Evolutionary conservation across 2,113 vertebrate genomes (phyloP).

Genomic region (Monarcha castaneiventris): DNA sequence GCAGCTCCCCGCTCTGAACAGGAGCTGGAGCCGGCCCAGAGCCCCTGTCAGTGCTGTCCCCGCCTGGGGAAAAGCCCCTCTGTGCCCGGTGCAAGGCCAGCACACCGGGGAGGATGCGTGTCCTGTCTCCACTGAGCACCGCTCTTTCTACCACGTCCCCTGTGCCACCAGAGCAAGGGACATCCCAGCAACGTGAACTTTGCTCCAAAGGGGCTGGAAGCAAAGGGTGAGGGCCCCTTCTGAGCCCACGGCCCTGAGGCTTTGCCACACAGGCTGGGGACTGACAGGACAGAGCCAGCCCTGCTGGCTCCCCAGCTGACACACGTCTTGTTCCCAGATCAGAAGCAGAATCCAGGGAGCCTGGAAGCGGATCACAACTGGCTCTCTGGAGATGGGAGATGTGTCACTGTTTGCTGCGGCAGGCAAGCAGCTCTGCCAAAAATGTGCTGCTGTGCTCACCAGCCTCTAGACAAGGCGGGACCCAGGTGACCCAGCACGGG

Average conservation of each 20-base stretch:
- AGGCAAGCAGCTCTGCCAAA: not conserved
- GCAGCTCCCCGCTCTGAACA: not conserved
- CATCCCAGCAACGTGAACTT: not conserved
- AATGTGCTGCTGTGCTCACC: not conserved
- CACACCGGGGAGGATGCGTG: not conserved
- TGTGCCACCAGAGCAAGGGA: not conserved
- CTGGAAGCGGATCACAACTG: not conserved
- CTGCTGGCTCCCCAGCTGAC: not conserved
- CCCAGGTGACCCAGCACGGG: not conserved
- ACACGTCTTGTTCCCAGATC: rapidly evolving
- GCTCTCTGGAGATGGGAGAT: not conserved
- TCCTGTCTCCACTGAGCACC: not conserved
- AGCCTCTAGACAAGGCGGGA: not conserved
- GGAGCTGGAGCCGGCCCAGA: not conserved
- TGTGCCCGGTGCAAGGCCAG: not conserved
- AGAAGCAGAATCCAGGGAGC: not conserved
- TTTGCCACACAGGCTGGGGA: not conserved
- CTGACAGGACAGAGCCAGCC: not conserved
- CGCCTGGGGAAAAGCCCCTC: not conserved
- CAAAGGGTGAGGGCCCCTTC: not conserved
- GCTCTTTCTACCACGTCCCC: not conserved
- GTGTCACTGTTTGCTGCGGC: not conserved
- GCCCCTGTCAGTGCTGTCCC: not conserved
- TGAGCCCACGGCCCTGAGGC: rapidly evolving
- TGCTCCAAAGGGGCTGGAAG: not conserved